These are phyloP conservation scores for Apodemus agrarius DNA, from an alignment of 2,797 vertebrate genomes.

Conservation along the genomic window DNA sequence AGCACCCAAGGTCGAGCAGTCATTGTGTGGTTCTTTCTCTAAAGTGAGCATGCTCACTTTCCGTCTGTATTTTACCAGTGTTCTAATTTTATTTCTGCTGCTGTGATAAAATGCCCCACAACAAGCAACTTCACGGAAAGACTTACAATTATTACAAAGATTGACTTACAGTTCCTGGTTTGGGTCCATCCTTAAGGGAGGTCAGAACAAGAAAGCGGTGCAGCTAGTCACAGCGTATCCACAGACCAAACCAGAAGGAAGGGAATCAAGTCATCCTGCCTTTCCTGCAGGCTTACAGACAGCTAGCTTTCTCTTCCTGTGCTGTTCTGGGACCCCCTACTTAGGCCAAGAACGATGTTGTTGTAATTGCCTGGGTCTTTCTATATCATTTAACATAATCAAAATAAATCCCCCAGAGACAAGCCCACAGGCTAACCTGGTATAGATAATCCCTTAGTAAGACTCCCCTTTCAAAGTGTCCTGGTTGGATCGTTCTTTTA, in stretches of 20 bases:
- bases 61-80: background rate
- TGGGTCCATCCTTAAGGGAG: background rate
- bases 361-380: background rate
- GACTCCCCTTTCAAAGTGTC: background rate
- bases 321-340: no score
- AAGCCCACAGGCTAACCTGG: background rate
- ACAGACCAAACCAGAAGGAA: background rate
- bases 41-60: background rate
- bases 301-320: background rate
- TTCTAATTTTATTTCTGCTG: background rate
- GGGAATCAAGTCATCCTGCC: no score
- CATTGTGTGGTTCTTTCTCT: constrained; percentile 18
- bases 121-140: background rate
- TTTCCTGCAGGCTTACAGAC: background rate
- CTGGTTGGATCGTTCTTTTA: background rate
- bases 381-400: background rate
- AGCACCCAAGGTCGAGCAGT: background rate
- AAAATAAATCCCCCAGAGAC: background rate
- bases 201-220: background rate
- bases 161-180: background rate
- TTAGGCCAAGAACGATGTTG: background rate
- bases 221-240: background rate
- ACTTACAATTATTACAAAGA: no score
- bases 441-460: background rate
- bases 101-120: background rate